These are phyloP conservation scores for Anisognathus igniventris DNA, from an alignment of 2,797 vertebrate species.

Conservation along the genomic window DNA sequence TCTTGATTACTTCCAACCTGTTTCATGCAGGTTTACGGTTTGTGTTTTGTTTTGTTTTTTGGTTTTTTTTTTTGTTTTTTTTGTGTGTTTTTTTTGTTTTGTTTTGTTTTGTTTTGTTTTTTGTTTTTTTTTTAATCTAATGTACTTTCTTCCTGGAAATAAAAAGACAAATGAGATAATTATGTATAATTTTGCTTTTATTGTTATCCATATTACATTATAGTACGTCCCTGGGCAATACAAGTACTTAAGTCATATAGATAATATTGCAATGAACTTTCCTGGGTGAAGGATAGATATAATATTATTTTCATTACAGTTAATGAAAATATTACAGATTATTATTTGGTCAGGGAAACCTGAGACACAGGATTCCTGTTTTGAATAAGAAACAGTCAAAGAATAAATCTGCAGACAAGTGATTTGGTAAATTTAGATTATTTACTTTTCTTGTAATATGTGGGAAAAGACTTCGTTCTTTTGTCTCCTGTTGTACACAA, in stretches of 20 bases:
- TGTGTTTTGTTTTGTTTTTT: background rate
- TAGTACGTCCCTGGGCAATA: background rate
- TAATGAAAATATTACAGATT: background rate
- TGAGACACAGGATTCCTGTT: background rate
- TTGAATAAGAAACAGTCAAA: background rate
- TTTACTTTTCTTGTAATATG: background rate
- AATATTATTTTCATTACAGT: background rate
- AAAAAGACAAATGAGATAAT: conserved; percentile 35
- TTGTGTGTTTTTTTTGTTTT: too few species aligned
- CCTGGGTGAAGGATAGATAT: background rate
- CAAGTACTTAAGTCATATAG: background rate
- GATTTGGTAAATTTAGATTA: background rate
- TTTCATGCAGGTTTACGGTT: background rate
- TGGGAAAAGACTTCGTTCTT: background rate
- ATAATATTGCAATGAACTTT: background rate
- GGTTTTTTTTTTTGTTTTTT: background rate
- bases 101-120: background rate
- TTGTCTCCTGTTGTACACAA: background rate
- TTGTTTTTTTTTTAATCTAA: background rate
- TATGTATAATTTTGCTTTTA: conserved; percentile 4
- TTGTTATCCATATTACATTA: background rate
- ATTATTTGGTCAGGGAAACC: background rate
- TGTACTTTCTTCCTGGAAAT: conserved; percentile 18
- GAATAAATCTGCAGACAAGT: background rate
- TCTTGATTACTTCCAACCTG: background rate